Evolutionary conservation across 2,888 invertebrate genomes (phyloP), one percentile per base, ranked within the genome.

Genomic region (Andrena dorsata): DNA sequence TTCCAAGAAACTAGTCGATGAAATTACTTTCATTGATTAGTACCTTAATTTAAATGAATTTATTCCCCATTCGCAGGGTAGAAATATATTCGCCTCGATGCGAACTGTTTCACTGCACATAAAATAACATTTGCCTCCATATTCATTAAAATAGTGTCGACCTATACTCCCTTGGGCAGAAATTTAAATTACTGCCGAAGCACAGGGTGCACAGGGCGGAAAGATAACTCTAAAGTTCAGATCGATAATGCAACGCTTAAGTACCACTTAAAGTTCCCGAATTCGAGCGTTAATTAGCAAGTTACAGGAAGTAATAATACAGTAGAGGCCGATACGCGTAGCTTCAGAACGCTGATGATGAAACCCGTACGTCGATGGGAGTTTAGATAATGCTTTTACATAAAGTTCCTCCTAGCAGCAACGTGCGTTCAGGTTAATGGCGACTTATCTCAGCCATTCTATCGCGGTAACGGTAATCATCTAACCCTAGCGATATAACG

Each of bases 221-320:
- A 56, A 20, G 20, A 56, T 23, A 56, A 26, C 23, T 56, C 56
- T 56, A 10, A 63, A 63, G 20, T 47, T 30, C 4, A 7, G 7
- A 23, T 10, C 20, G 61, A 61, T 61, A 35, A 20, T 47, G 16
- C 47, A 47, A 26, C 16, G n/a, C 23, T 58, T 32, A 64, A 64
- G 70, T 56, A 32, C 28, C 28, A 64, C 28, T 71, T 64, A 65
- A 58, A 58, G 16, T 80, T 66, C 35, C 56, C 49, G 47, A 71
- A 66, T 63, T 56, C 26, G 47, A 56, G 28, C n/a, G 71, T 71
- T 56, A 71, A 79, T 82, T 74, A 70, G 28, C 49, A 61, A 61
- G 61, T 60, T 63, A 5, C 56, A 26, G 32, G 26, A 64, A 53
- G 32, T 51, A 72, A 64, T 56, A 61, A 20, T 41, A 47, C 26